Conservation (phyloP, 2,888 invertebrate species). For the Deroplatys truncata region DNA sequence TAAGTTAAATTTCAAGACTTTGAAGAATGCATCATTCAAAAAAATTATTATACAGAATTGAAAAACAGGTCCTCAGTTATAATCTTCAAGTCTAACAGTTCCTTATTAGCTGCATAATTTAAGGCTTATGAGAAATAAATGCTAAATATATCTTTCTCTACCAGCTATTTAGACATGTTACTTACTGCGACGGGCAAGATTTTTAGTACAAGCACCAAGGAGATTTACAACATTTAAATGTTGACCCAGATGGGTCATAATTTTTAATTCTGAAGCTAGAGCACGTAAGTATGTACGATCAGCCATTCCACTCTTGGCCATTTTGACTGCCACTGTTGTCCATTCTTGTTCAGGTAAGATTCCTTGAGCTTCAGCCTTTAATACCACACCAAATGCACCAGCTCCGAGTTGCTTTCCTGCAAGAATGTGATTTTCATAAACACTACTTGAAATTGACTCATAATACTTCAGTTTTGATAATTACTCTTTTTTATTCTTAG, state of each 20-base stretch:
- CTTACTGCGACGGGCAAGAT: conserved; percentile 53
- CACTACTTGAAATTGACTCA: no score
- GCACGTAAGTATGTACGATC: conserved; percentile 83
- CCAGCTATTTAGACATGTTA: background rate
- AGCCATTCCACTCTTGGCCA: conserved; percentile 83
- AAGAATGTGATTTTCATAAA: no score
- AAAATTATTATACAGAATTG: no score
- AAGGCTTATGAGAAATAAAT: background rate
- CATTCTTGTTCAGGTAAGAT: conserved; percentile 69
- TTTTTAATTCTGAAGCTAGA: conserved; percentile 87
- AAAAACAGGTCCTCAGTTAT: no score
- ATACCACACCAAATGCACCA: conserved; percentile 92
- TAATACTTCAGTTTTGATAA: no score
- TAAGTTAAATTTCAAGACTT: no score
- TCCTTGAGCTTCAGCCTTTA: conserved; percentile 79
- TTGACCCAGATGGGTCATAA: conserved; percentile 91
- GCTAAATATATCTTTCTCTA: background rate
- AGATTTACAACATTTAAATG: conserved; percentile 94
- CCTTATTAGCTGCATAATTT: no score
- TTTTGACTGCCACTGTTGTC: conserved; percentile 90
- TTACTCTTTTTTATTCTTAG: no score
- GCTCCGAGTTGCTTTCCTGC: conserved; percentile 83
- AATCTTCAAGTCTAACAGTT: no score
- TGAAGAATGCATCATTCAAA: no score
- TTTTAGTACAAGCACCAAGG: conserved; percentile 89